Conservation (phyloP, 2,113 vertebrate species). For the Herpailurus yagouaroundi region DNA sequence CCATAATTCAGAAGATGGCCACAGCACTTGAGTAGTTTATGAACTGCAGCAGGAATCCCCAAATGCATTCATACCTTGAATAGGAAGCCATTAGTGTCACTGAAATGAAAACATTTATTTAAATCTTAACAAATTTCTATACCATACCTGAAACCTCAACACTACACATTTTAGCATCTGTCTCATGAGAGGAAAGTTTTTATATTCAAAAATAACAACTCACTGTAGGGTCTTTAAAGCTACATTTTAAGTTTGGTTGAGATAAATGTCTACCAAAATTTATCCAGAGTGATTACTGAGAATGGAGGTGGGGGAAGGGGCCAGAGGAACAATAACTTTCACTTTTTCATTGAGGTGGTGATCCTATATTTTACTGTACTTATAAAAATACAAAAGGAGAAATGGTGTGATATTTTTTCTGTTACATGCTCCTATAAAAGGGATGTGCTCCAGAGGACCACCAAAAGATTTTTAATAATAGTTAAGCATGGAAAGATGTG, state of each 20-base stretch:
- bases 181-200: not conserved
- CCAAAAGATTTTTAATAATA: not conserved
- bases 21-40: constrained; percentile 49
- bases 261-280: not conserved
- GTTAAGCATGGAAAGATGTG: not conserved
- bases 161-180: not conserved
- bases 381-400: not conserved
- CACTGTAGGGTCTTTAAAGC: not conserved
- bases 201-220: constrained; percentile 3
- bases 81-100: not conserved
- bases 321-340: not conserved
- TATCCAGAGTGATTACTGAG: not conserved
- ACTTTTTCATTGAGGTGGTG: not conserved
- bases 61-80: not conserved
- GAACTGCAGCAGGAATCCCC: constrained; percentile 23
- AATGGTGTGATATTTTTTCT: not conserved
- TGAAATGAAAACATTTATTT: constrained; percentile 30
- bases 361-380: not conserved
- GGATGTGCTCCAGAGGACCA: not conserved
- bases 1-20: constrained; percentile 59
- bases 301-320: not conserved
- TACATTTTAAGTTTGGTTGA: not conserved
- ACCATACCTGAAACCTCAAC: not conserved
- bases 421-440: not conserved
- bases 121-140: not conserved